Evolutionary conservation across 2,797 vertebrate genomes (phyloP).

Genomic region (Syncerus caffer): DNA sequence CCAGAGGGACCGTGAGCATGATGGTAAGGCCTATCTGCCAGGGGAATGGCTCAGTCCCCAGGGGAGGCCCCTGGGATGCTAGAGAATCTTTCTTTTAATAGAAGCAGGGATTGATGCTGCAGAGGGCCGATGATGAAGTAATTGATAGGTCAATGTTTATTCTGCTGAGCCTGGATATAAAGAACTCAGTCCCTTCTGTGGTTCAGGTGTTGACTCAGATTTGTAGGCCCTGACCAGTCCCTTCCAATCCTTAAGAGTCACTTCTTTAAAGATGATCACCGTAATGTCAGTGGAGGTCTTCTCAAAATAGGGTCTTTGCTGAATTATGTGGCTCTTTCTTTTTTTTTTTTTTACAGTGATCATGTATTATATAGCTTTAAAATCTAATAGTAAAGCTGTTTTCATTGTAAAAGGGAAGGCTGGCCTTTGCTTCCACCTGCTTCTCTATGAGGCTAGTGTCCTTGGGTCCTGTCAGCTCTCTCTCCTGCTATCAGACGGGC

Average conservation of each 20-base stretch:
- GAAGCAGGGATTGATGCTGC: neutral
- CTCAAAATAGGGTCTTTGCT: neutral
- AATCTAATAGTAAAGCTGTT: neutral
- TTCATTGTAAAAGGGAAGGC: neutral
- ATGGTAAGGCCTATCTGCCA: neutral
- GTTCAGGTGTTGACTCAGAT: neutral
- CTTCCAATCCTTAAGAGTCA: neutral
- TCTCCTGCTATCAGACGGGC: rapidly evolving
- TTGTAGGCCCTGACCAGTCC: neutral
- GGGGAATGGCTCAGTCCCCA: neutral
- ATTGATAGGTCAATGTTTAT: neutral
- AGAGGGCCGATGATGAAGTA: neutral
- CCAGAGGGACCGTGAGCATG: rapidly evolving
- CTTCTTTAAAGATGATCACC: neutral
- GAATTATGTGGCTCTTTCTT: neutral
- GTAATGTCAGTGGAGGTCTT: neutral
- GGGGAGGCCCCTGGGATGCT: no score
- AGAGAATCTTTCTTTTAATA: neutral
- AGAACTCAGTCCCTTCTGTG: neutral
- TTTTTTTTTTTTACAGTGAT: neutral
- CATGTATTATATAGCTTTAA: neutral
- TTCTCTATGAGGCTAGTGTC: neutral
- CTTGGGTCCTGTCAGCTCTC: neutral
- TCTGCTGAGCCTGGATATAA: neutral
- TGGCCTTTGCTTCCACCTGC: neutral